These are phyloP conservation scores for Temnothorax ravouxi DNA, from an alignment of 2,888 invertebrate species.

Conservation along the genomic window DNA sequence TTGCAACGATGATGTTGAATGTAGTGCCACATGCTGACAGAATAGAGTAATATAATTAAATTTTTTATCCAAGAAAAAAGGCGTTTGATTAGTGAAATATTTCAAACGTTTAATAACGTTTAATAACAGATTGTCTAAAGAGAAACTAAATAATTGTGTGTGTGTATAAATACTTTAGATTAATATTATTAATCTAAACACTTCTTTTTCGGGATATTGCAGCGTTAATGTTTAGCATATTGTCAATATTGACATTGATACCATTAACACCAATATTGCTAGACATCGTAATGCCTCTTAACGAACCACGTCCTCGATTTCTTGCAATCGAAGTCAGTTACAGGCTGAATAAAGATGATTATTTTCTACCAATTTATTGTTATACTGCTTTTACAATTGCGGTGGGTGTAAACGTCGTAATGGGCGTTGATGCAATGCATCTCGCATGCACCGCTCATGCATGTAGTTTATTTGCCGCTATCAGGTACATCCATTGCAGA, in stretches of 20 bases:
- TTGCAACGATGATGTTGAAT: not conserved
- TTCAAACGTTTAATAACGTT: not conserved
- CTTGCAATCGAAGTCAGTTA: not conserved
- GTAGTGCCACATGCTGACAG: not conserved
- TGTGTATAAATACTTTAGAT: not conserved
- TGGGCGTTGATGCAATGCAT: slow-evolving; percentile 24
- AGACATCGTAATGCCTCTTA: slow-evolving; percentile 12
- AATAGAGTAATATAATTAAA: not conserved
- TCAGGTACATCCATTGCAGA: not conserved
- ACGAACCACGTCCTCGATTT: slow-evolving; percentile 22
- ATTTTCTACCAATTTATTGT: not conserved
- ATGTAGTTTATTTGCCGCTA: slow-evolving; percentile 22
- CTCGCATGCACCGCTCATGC: slow-evolving; percentile 3
- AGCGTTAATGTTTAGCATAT: not conserved
- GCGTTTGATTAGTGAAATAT: not conserved
- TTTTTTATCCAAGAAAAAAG: not conserved
- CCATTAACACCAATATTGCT: slow-evolving; percentile 28
- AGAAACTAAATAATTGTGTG: not conserved
- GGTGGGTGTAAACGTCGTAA: not conserved
- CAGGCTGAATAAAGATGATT: not conserved
- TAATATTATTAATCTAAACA: not conserved
- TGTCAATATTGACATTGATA: not conserved
- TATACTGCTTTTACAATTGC: not conserved
- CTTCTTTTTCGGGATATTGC: not conserved
- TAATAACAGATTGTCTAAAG: not conserved